These are phyloP conservation scores for Microtus montanus DNA, from an alignment of 2,113 vertebrate genomes.

Conservation along the genomic window DNA sequence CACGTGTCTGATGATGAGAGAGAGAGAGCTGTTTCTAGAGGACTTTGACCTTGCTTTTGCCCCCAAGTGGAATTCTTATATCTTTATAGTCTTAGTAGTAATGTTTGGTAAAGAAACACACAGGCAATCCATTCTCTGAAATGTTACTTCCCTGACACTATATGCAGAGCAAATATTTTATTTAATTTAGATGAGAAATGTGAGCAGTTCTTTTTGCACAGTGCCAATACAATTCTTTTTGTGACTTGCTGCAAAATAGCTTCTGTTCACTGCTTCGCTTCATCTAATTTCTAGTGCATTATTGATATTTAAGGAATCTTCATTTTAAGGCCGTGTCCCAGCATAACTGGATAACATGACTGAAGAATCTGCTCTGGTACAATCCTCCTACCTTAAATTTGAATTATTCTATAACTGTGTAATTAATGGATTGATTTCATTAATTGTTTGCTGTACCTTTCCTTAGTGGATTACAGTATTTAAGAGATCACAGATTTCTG, in stretches of 20 bases:
- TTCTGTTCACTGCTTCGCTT: conserved; percentile 40
- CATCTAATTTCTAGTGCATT: conserved; percentile 19
- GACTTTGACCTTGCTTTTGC: conserved; percentile 5
- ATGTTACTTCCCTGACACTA: conserved; percentile 28
- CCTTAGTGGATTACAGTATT: not conserved
- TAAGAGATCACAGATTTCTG: not conserved
- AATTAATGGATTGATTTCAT: not conserved
- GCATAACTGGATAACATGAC: not conserved
- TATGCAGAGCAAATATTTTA: not conserved
- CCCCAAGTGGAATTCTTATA: not conserved
- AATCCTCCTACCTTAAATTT: not conserved
- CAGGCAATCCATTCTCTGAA: not conserved
- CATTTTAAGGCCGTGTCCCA: not conserved
- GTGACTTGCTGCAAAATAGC: not conserved
- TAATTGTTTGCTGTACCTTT: not conserved
- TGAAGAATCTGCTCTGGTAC: not conserved
- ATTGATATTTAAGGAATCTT: not conserved
- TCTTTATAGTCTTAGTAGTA: not conserved
- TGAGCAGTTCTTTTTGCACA: not conserved
- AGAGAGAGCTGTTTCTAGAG: not conserved
- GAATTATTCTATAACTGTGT: not conserved
- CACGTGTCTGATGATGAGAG: not conserved
- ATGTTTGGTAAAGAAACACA: not conserved
- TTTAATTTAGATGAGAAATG: conserved; percentile 37
- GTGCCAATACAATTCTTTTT: not conserved